Evolutionary conservation across 2,888 invertebrate genomes (phyloP).

Genomic region (Tetragnatha montana): DNA sequence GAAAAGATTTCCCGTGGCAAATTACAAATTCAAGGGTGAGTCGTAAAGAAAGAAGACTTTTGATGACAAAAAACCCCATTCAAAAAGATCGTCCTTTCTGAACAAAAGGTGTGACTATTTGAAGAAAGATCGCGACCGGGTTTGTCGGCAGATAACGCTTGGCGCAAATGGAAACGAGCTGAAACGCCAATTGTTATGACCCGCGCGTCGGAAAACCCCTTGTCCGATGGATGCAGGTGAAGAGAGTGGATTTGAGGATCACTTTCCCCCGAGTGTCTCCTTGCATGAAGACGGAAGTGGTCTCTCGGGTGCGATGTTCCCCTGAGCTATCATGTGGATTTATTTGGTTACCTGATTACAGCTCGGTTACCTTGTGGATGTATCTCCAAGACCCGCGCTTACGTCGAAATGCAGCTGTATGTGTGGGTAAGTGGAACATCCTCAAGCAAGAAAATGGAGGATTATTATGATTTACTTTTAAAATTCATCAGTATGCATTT

Average conservation of each 20-base stretch:
- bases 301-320: constrained; percentile 12
- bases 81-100: constrained; percentile 4
- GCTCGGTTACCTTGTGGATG: constrained; percentile 5
- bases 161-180: neutral
- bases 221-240: constrained; percentile 2
- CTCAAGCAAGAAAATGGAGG: too few relatives aligned
- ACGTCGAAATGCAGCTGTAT: constrained; percentile 39
- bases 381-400: neutral
- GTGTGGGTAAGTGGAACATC: constrained; percentile 50
- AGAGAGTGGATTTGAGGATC: constrained; percentile 25
- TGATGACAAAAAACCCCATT: neutral
- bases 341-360: constrained; percentile 28
- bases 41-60: neutral
- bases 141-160: neutral
- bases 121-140: neutral
- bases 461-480: too few relatives aligned
- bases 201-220: constrained; percentile 34
- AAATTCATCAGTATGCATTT: too few relatives aligned
- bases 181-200: constrained; percentile 47
- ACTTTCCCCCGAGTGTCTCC: constrained; percentile 54
- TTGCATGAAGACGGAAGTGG: constrained; percentile 22
- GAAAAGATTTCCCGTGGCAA: neutral
- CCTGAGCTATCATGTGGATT: constrained; percentile 44
- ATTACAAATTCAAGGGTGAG: neutral
- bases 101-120: neutral